phyloP scores from a whole-genome alignment of 2,888 invertebrate genomes.

The Aspidiotus rigidus region DNA sequence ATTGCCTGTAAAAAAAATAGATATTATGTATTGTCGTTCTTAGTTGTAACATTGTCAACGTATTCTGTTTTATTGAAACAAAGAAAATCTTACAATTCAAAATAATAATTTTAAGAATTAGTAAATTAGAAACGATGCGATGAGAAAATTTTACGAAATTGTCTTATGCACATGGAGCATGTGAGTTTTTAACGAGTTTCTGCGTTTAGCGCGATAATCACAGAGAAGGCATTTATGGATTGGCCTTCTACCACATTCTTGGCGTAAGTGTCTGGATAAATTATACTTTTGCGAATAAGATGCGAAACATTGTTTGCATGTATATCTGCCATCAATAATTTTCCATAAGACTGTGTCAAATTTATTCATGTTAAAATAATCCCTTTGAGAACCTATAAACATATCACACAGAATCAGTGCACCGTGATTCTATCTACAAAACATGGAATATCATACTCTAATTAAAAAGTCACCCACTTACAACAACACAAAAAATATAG shows the following conservation, averaged over 20 bases:
- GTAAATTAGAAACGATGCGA: background rate
- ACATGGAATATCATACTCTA: no score
- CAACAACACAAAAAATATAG: no score
- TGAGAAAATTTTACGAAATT: background rate
- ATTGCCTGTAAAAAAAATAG: no score
- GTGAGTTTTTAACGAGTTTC: conserved; percentile 38
- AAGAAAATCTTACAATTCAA: background rate
- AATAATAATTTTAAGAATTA: background rate
- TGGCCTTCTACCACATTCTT: conserved; percentile 38
- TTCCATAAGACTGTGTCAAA: background rate
- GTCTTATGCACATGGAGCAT: conserved; percentile 34
- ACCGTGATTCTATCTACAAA: no score
- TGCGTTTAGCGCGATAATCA: conserved; percentile 37
- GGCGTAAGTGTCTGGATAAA: conserved; percentile 42
- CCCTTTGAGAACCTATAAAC: background rate
- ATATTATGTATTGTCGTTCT: no score
- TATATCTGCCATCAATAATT: conserved; percentile 3
- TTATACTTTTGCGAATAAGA: conserved; percentile 44
- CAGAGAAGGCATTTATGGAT: conserved; percentile 38
- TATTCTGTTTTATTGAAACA: background rate
- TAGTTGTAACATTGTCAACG: no score
- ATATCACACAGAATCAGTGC: background rate
- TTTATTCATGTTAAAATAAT: background rate
- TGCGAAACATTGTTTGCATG: conserved; percentile 28
- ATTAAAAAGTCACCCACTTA: no score